These are phyloP conservation scores for Triplophysa siluroides DNA, from an alignment of 2,113 vertebrate species.

Conservation along the genomic window DNA sequence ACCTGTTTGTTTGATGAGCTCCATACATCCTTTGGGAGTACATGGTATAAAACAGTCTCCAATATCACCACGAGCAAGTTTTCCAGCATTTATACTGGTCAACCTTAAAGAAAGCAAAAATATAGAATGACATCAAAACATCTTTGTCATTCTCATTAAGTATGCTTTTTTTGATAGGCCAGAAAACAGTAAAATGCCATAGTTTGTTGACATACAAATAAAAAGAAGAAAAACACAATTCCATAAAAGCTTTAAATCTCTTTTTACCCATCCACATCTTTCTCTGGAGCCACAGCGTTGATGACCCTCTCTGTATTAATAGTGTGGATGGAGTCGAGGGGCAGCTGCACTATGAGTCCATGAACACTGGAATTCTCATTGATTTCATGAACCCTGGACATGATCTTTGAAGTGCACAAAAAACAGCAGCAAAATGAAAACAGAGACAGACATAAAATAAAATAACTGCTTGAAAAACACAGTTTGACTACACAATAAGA, in stretches of 20 bases:
- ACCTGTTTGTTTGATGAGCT: conserved; percentile 93
- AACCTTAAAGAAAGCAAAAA: conserved; percentile 72
- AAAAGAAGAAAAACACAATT: no score
- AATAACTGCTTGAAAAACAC: no score
- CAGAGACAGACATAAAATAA: no score
- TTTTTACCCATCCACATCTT: conserved; percentile 95
- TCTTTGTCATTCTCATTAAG: not conserved
- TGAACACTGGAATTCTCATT: conserved; percentile 88
- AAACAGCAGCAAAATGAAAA: not conserved
- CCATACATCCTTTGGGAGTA: conserved; percentile 96
- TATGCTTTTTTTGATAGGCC: not conserved
- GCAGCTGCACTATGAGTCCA: conserved; percentile 93
- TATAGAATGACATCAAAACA: conserved; percentile 60
- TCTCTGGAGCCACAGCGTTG: conserved; percentile 87
- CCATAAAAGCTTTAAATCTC: no score
- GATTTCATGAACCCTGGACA: conserved; percentile 80
- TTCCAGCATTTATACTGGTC: conserved; percentile 92
- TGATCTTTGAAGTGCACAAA: conserved; percentile 72
- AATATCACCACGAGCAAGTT: conserved; percentile 92
- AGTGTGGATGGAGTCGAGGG: conserved; percentile 86
- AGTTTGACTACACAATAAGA: no score
- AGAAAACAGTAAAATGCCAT: not conserved
- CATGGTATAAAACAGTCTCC: conserved; percentile 94
- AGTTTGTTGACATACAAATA: no score
- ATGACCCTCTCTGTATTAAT: conserved; percentile 89